Base-by-base conservation (phyloP, 2,888 invertebrate genomes). In the Acleris emargana region DNA sequence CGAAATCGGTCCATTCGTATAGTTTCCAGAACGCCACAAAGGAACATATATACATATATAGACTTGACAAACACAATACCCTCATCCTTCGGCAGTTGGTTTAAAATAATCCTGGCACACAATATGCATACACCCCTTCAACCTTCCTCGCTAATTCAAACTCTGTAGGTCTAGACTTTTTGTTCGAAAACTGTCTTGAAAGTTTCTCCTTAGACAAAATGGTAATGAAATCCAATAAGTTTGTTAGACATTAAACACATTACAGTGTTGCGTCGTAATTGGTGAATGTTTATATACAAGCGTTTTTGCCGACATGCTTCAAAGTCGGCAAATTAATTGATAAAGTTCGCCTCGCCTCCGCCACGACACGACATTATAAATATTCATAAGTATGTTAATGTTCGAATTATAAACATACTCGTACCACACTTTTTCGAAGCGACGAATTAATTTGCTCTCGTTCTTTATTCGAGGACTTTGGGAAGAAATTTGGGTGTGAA, bases 351-450 rank as follows among this genome's bases (percentile, higher is more conserved):
- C 62, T 45, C 68, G 64, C 64, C 64, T 58, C 64, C 47, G 57
- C 11, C 38, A 4, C 67, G 67, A 68, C 51, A 63, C 66, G 63
- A 57, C 61, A 67, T 68, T 67, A 79, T 82, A 79, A 81, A 80
- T 82, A 82, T 82, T 81, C 80, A 80, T 78, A 71, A 75, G 68
- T 73, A 71, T 74, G 70, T 71, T 71, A 64, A 77, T 77, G 69
- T 70, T 69, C 69, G 69, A 54, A 54, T 68, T 61, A 66, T 62
- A 67, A 62, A 63, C 60, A 64, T 60, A n/a, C n/a, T n/a, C n/a
- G n/a, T n/a, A 53, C 57, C 58, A 49, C 55, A 58, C 53, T 68
- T 68, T 68, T 64, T 58, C 57, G 28, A 42, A 50, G 49, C 25
- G 20, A 28, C 6, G 32, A 60, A 66, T 66, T 60, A 52, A 38